Conservation (phyloP, 2,797 vertebrate genomes). For the Rachycentron canadum region DNA sequence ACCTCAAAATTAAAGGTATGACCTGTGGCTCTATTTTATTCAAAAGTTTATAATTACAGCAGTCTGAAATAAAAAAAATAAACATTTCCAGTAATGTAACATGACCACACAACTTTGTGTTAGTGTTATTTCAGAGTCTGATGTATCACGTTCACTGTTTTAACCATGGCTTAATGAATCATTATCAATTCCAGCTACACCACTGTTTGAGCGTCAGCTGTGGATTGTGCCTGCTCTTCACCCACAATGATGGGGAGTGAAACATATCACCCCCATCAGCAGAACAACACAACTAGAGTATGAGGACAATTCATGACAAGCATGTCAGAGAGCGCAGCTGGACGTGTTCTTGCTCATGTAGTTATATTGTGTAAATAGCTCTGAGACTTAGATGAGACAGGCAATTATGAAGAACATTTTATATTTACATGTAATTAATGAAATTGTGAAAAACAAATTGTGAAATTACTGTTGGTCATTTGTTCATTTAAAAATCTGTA, state of each 20-base stretch:
- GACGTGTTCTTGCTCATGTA: not conserved
- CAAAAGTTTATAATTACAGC: not conserved
- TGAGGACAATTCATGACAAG: not conserved
- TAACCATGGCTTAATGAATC: not conserved
- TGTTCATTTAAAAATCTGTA: not conserved
- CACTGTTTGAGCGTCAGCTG: conserved; percentile 62
- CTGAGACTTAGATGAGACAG: not conserved
- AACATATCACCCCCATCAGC: conserved; percentile 49
- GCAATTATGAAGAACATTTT: not conserved
- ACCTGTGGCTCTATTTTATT: not conserved
- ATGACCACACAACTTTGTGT: not conserved
- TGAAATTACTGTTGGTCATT: too few species aligned
- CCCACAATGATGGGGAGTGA: conserved; percentile 23
- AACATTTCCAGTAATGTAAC: not conserved
- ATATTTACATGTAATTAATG: not conserved
- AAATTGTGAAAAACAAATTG: too few species aligned
- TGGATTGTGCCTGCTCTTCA: conserved; percentile 46
- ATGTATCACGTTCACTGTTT: not conserved
- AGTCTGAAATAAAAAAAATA: not conserved
- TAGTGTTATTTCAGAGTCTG: not conserved
- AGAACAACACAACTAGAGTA: conserved; percentile 29
- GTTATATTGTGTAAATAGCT: not conserved
- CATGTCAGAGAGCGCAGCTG: not conserved
- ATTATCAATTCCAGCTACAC: conserved; percentile 56
- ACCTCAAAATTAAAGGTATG: not conserved